Base-by-base conservation (phyloP, 2,113 vertebrate genomes). In the Hyla sarda region DNA sequence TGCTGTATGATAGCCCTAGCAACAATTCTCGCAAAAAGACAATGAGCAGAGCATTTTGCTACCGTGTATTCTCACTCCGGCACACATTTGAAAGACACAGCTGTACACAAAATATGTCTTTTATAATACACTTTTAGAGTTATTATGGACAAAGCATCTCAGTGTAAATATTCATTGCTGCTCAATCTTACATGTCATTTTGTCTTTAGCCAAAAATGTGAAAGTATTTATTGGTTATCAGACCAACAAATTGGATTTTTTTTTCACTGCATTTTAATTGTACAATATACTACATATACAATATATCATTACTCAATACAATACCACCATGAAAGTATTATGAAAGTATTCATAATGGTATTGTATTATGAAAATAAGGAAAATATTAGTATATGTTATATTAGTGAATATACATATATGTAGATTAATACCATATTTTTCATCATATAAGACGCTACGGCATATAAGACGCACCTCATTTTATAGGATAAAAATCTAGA, bases 11-110 rank as follows among this genome's bases (percentile, higher is more conserved):
- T n/a, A 84, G 54, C 41, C 41, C 65, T 84, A 72, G 83, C 60
- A 78, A 75, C 58, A 85, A 48, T 21, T 21, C 47, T 52, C 17
- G 25, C 37, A 78, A 30, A 85, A 78, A 48, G 45, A 85, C 73
- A 78, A 85, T 78, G 74, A 25, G 69, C 78, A 85, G 50, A 65
- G 50, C 37, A 77, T 76, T 73, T 48, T 75, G 4, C n/a, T 84
- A 84, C 83, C 69, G 67, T 78, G 21, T 45, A 60, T 65, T 62
- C 45, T 67, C 28, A 62, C 5, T 50, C 21, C 48, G 34, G 50
- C 65, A 17, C 23, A 45, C n/a, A 75, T 75, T 19, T 84, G 54
- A 84, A 75, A 84, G 74, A 65, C 28, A 34, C 56, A 67, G 83
- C 83, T 85, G 83, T 69, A 77, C 19, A 23, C 74, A 78, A 69